A percentile compares a stretch with the other conserved stretches of the same genome.
These are phyloP conservation scores for Rhyacichthys aspro DNA, from an alignment of 2,797 vertebrate species.

Conservation along the genomic window DNA sequence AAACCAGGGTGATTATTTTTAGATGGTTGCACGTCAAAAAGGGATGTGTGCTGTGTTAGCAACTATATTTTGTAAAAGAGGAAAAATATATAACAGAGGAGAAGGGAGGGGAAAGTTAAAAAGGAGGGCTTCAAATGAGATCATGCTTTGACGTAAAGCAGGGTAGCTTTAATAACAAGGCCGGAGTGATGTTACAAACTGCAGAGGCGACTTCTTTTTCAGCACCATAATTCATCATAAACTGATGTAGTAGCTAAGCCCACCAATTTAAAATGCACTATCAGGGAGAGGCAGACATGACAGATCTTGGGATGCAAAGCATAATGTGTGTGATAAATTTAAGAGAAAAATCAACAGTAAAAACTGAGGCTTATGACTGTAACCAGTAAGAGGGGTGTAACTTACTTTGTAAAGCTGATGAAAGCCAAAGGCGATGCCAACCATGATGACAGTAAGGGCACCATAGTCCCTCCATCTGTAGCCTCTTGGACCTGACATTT, in stretches of 20 bases:
- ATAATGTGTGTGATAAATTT: constrained; percentile 37
- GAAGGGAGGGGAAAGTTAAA: constrained; percentile 44
- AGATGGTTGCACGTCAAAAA: constrained; percentile 61
- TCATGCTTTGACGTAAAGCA: constrained; percentile 74
- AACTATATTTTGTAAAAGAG: constrained; percentile 59
- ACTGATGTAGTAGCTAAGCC: constrained; percentile 50
- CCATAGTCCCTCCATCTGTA: constrained; percentile 97
- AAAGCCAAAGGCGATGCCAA: constrained; percentile 93
- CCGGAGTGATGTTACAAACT: constrained; percentile 65
- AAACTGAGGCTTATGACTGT: constrained; percentile 21
- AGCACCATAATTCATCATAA: constrained; percentile 58
- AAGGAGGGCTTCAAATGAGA: constrained; percentile 69
- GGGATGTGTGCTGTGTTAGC: constrained; percentile 54
- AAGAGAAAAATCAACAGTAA: constrained; percentile 34
- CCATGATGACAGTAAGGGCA: constrained; percentile 92
- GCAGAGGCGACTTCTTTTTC: constrained; percentile 55
- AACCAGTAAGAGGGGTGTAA: not conserved
- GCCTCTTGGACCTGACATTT: constrained; percentile 78
- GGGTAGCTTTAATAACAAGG: constrained; percentile 66
- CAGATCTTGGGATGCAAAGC: constrained; percentile 42
- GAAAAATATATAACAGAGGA: constrained; percentile 43
- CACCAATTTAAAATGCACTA: constrained; percentile 60
- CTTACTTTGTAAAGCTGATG: constrained; percentile 95
- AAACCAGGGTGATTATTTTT: constrained; percentile 72
- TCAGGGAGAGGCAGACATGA: constrained; percentile 45